A percentile compares a stretch with the other conserved stretches of the same genome.
Conservation (phyloP, 2,888 invertebrate species). For the Trisateles emortualis region DNA sequence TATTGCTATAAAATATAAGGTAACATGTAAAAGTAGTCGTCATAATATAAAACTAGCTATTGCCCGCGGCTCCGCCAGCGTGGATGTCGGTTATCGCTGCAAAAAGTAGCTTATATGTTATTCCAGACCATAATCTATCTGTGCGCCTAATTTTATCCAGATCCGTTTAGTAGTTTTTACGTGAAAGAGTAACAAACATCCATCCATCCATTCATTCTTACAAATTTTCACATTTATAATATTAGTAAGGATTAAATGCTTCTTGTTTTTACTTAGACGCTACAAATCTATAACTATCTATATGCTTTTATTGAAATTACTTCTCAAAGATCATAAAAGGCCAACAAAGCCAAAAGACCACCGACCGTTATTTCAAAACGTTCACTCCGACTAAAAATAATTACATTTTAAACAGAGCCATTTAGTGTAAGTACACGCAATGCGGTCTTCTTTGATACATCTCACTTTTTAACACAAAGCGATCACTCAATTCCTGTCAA, state of each 20-base stretch:
- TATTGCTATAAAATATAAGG: no score
- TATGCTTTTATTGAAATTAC: conserved; percentile 3
- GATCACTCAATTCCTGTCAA: conserved; percentile 66
- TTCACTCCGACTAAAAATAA: conserved; percentile 48
- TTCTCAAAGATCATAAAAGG: conserved; percentile 1
- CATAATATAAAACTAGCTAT: no score
- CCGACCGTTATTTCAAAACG: conserved; percentile 22
- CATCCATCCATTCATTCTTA: no score
- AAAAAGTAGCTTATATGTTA: no score
- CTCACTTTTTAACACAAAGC: conserved; percentile 52
- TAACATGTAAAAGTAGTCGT: no score
- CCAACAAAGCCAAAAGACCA: conserved; percentile 19
- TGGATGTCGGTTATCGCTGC: no score
- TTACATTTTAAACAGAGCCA: conserved; percentile 51
- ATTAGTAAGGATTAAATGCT: not conserved
- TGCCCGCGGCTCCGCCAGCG: no score
- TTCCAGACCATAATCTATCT: no score
- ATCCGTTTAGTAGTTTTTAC: no score
- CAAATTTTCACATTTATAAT: no score
- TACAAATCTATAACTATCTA: not conserved
- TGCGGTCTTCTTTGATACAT: conserved; percentile 48
- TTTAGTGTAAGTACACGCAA: conserved; percentile 41
- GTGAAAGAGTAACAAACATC: no score
- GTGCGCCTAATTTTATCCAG: no score
- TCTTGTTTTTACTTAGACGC: not conserved